phyloP scores from a whole-genome alignment of 2,797 vertebrate genomes.

The Bradypodion ventrale region DNA sequence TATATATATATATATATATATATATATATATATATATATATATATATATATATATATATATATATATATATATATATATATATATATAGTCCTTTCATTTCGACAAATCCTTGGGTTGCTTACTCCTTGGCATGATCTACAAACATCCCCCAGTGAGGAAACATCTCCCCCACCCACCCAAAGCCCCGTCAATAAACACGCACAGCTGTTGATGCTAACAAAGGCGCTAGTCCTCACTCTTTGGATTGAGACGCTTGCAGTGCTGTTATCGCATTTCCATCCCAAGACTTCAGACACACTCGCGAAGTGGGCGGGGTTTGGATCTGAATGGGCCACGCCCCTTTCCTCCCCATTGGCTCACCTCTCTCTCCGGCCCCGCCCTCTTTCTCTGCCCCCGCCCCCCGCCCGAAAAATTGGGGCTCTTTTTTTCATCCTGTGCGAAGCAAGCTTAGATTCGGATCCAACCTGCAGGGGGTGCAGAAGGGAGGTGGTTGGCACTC shows the following conservation, averaged over 20 bases:
- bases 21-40: no score
- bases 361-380: slow-evolving; percentile 1
- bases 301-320: neutral
- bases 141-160: no score
- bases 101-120: no score
- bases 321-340: slow-evolving; percentile 56
- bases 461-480: neutral
- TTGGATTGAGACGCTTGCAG: no score
- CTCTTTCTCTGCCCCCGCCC: no score
- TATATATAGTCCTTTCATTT: no score
- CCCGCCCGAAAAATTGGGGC: neutral
- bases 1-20: no score
- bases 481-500: neutral
- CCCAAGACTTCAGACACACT: neutral
- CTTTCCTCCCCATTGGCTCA: slow-evolving; percentile 49
- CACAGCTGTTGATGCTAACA: no score
- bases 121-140: neutral
- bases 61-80: no score
- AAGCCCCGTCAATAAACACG: no score
- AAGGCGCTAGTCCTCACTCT: neutral
- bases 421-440: neutral
- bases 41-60: no score
- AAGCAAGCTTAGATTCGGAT: neutral
- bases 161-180: neutral
- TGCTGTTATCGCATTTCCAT: no score